Conservation (phyloP, 2,797 vertebrate species). For the Echiichthys vipera region DNA sequence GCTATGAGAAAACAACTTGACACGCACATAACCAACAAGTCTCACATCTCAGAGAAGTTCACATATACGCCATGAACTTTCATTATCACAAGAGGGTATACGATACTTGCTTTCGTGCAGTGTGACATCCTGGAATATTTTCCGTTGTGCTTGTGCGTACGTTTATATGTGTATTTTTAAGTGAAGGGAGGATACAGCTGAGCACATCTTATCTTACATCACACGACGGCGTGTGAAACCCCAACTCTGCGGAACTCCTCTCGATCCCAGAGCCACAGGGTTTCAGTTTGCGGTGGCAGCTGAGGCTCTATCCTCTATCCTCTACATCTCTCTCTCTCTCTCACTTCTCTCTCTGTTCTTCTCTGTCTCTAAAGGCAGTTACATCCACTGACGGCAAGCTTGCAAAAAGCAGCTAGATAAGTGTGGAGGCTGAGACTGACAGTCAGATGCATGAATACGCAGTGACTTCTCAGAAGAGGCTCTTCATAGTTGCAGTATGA, state of each 20-base stretch:
- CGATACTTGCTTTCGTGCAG: slow-evolving; percentile 14
- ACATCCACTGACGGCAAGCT: slow-evolving; percentile 65
- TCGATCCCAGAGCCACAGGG: slow-evolving; percentile 76
- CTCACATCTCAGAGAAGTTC: not conserved
- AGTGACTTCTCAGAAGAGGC: slow-evolving; percentile 80
- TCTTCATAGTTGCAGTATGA: slow-evolving; percentile 76
- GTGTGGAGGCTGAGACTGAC: slow-evolving; percentile 77
- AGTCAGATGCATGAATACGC: slow-evolving; percentile 73
- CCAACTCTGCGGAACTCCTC: slow-evolving; percentile 76
- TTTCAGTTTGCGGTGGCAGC: slow-evolving; percentile 83
- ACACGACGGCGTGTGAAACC: slow-evolving; percentile 76
- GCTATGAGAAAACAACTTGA: too few species aligned
- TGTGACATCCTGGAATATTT: slow-evolving; percentile 67
- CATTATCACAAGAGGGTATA: slow-evolving; percentile 18
- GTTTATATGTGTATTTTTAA: slow-evolving; percentile 41
- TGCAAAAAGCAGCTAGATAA: slow-evolving; percentile 60
- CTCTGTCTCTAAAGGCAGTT: slow-evolving; percentile 60
- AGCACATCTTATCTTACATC: slow-evolving; percentile 77
- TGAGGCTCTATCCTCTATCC: slow-evolving; percentile 60
- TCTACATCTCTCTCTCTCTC: not conserved
- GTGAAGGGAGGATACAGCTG: slow-evolving; percentile 74
- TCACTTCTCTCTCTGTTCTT: slow-evolving; percentile 37
- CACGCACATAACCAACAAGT: too few species aligned
- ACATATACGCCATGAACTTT: slow-evolving; percentile 41
- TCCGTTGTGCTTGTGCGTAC: slow-evolving; percentile 53